Evolutionary conservation across 2,888 invertebrate species (phyloP).

Genomic region (Diabrotica balteata): DNA sequence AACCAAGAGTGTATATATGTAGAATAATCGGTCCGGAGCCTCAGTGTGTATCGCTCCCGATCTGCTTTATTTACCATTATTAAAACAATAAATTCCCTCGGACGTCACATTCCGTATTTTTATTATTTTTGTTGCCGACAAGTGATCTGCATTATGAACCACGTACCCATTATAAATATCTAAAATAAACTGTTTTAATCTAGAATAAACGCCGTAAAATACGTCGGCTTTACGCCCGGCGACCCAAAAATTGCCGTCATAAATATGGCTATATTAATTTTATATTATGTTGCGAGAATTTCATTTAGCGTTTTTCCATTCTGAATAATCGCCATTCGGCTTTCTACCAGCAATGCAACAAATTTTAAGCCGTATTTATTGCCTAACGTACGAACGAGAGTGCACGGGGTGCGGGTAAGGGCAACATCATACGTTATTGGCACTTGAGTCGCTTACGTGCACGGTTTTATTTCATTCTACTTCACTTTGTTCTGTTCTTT

Average conservation of each 20-base stretch:
- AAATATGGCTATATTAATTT: constrained; percentile 63
- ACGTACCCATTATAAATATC: constrained; percentile 61
- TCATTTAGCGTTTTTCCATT: constrained; percentile 53
- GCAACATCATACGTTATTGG: constrained; percentile 34
- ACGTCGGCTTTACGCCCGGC: constrained; percentile 54
- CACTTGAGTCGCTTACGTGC: constrained; percentile 30
- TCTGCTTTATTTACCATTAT: constrained; percentile 63
- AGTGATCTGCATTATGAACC: constrained; percentile 62
- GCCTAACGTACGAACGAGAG: constrained; percentile 20
- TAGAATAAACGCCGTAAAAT: constrained; percentile 61
- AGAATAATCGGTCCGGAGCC: constrained; percentile 50
- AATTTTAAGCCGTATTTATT: constrained; percentile 39
- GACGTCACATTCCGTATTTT: constrained; percentile 61
- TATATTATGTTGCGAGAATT: constrained; percentile 58
- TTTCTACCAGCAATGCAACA: constrained; percentile 30
- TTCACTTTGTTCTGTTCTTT: neutral
- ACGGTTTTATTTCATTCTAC: constrained; percentile 20
- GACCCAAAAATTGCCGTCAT: constrained; percentile 61
- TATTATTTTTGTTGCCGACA: constrained; percentile 60
- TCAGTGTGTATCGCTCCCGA: constrained; percentile 50
- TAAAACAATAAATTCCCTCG: constrained; percentile 62
- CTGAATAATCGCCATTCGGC: constrained; percentile 33
- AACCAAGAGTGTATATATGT: constrained; percentile 46
- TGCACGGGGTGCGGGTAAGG: constrained; percentile 16
- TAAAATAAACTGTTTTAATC: constrained; percentile 64